phyloP scores from a whole-genome alignment of 2,797 vertebrate species.

The Sternotherus odoratus region DNA sequence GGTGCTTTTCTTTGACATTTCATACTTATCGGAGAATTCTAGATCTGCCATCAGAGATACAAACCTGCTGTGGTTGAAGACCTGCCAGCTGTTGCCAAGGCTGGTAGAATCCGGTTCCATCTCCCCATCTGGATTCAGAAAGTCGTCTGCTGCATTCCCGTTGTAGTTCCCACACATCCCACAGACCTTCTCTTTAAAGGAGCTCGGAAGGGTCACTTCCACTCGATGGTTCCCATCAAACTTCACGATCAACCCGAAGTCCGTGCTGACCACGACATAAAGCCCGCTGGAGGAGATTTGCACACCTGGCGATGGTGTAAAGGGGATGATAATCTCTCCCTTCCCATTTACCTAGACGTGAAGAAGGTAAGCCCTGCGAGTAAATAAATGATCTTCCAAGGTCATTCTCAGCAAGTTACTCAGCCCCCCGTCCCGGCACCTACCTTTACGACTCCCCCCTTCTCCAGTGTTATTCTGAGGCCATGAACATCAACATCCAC shows the following conservation, averaged over 20 bases:
- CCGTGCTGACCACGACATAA: constrained; percentile 31
- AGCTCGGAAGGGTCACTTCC: constrained; percentile 23
- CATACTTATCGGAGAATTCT: neutral
- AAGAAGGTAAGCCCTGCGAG: neutral
- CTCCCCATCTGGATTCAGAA: constrained; percentile 51
- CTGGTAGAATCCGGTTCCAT: constrained; percentile 37
- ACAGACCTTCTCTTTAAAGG: constrained; percentile 37
- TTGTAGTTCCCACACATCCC: constrained; percentile 60
- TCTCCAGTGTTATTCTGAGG: constrained; percentile 66
- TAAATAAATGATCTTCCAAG: neutral
- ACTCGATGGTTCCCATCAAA: constrained; percentile 48
- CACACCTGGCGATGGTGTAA: neutral
- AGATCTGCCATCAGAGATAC: neutral
- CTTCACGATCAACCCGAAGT: constrained; percentile 49
- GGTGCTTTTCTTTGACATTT: neutral
- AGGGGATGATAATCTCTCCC: neutral
- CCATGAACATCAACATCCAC: constrained; percentile 62
- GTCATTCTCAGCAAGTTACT: neutral
- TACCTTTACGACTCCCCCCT: constrained; percentile 63
- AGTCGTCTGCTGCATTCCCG: constrained; percentile 36
- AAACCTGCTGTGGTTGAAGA: constrained; percentile 39
- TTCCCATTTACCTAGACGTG: neutral
- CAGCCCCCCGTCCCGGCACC: neutral
- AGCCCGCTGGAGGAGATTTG: neutral
- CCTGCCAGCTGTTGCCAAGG: constrained; percentile 60